Evolutionary conservation across 2,888 invertebrate genomes (phyloP).

Genomic region (Lysandra bellargus): DNA sequence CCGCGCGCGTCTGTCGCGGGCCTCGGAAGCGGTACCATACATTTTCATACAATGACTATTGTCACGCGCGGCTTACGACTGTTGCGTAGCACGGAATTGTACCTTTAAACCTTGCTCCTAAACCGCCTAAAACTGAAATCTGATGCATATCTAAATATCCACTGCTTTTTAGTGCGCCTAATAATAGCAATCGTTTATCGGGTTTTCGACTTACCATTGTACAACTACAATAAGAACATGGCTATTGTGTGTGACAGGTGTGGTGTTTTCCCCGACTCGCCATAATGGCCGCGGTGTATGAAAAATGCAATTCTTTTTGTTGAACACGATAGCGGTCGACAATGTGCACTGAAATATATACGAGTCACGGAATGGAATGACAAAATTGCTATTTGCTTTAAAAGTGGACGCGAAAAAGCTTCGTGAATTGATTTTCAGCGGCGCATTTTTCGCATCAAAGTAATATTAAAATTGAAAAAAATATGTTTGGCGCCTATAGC

Average conservation of each 20-base stretch:
- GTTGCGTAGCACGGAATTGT: no score
- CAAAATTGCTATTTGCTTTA: constrained; percentile 22
- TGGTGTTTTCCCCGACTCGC: constrained; percentile 33
- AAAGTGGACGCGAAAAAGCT: constrained; percentile 26
- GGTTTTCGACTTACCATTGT: neutral
- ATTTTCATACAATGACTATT: no score
- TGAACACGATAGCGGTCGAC: constrained; percentile 34
- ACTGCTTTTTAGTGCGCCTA: neutral
- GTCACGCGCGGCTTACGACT: no score
- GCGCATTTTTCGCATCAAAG: neutral
- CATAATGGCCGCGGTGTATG: constrained; percentile 45
- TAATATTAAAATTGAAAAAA: constrained; percentile 10
- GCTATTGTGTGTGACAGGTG: constrained; percentile 33
- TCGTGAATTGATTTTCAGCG: constrained; percentile 22
- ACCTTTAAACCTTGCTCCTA: no score
- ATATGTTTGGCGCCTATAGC: constrained; percentile 5
- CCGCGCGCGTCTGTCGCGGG: no score
- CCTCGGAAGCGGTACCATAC: no score
- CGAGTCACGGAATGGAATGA: constrained; percentile 18
- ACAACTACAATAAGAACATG: neutral
- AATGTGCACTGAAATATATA: constrained; percentile 27
- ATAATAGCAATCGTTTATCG: neutral
- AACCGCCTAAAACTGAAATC: no score
- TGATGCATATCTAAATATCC: no score
- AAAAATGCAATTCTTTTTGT: constrained; percentile 46